phyloP scores from a whole-genome alignment of 2,113 vertebrate genomes.

The Saccopteryx leptura region DNA sequence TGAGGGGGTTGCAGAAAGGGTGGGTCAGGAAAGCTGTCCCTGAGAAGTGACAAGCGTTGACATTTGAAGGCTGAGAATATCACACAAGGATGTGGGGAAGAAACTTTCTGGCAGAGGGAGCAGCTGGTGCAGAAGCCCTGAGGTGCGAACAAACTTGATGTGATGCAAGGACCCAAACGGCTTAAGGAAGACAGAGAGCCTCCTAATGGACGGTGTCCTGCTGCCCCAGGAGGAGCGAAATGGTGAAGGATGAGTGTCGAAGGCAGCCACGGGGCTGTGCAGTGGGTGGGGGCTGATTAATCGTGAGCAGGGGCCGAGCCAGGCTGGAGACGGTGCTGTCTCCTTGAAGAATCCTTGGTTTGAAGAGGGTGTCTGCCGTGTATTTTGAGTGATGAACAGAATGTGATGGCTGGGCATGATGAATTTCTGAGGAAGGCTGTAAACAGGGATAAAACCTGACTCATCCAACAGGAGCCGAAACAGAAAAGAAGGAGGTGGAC shows the following conservation, averaged over 20 bases:
- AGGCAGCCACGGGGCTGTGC: not conserved
- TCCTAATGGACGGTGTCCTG: not conserved
- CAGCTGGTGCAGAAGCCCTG: not conserved
- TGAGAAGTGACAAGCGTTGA: not conserved
- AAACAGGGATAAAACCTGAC: not conserved
- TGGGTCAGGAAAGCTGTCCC: not conserved
- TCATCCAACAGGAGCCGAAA: not conserved
- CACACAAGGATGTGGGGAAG: not conserved
- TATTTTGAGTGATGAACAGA: not conserved
- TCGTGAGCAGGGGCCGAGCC: not conserved
- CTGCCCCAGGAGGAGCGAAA: not conserved
- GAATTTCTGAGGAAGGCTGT: slow-evolving; percentile 8
- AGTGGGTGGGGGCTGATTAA: not conserved
- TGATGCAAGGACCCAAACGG: not conserved
- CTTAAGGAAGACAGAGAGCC: not conserved
- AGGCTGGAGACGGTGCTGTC: not conserved
- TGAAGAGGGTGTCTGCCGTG: not conserved
- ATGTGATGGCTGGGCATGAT: not conserved
- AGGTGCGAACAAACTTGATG: not conserved
- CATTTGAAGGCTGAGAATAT: not conserved
- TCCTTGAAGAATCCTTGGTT: not conserved
- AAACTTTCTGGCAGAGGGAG: not conserved
- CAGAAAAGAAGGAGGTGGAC: not conserved
- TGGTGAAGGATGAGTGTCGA: not conserved
- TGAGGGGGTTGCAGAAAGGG: not conserved